These are phyloP conservation scores for Maniola jurtina DNA, from an alignment of 1,140 invertebrate genomes.

Conservation along the genomic window DNA sequence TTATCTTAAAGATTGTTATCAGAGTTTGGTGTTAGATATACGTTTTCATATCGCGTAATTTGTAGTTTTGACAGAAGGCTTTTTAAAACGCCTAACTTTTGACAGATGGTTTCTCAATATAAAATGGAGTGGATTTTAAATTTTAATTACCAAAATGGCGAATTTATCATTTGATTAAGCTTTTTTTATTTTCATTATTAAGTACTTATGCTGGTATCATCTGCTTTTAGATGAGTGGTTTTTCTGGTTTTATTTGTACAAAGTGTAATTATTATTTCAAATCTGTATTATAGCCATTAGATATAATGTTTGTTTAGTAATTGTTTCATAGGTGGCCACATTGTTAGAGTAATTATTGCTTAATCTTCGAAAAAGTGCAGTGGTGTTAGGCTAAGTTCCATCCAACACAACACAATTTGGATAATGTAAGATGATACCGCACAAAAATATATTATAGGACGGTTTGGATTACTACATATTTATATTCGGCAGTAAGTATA, in stretches of 20 bases:
- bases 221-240: constrained; percentile 4
- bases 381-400: no score
- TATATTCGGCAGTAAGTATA: no score
- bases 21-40: no score
- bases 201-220: not conserved
- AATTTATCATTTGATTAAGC: not conserved
- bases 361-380: no score
- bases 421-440: no score
- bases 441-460: no score
- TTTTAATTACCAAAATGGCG: not conserved
- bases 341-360: no score
- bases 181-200: not conserved
- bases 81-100: not conserved
- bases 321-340: no score
- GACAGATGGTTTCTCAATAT: not conserved
- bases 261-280: not conserved
- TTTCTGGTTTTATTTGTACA: not conserved
- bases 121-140: not conserved
- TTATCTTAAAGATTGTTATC: no score
- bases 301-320: not conserved
- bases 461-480: no score
- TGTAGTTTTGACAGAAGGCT: not conserved
- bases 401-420: no score
- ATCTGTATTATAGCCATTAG: not conserved
- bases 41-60: no score